These are phyloP conservation scores for Entosphenus tridentatus DNA, from an alignment of 2,113 vertebrate genomes.

Conservation along the genomic window DNA sequence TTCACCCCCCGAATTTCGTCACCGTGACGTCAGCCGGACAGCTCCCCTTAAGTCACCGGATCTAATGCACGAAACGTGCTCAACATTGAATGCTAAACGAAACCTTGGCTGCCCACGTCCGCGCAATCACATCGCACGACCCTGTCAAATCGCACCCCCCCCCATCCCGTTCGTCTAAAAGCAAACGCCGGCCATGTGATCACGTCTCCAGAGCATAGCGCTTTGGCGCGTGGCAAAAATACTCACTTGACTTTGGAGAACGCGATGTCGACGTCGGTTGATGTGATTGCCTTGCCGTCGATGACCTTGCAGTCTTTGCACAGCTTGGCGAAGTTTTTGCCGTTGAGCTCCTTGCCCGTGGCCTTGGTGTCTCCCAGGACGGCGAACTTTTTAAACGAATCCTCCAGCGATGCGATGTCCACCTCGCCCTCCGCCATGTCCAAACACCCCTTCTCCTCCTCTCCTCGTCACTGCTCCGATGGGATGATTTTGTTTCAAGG, in stretches of 20 bases:
- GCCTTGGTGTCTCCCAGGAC: conserved; percentile 36
- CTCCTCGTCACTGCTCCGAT: background rate
- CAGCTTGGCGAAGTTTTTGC: conserved; percentile 61
- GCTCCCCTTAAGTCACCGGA: no score
- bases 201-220: no score
- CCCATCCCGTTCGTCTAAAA: no score
- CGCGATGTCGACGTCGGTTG: conserved; percentile 45
- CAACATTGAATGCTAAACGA: no score
- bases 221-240: background rate
- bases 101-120: no score
- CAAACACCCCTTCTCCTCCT: background rate
- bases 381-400: conserved; percentile 37
- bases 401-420: conserved; percentile 19
- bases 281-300: conserved; percentile 40
- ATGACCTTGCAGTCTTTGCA: conserved; percentile 56
- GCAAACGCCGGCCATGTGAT: no score
- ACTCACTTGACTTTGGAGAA: conserved; percentile 73
- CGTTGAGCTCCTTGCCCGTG: conserved; percentile 34
- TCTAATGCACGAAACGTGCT: no score
- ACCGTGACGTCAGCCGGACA: no score
- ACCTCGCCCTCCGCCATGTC: conserved; percentile 2
- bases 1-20: no score
- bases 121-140: no score
- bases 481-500: no score
- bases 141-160: no score